Conservation (phyloP, 2,888 invertebrate species). For the Noctua janthe region DNA sequence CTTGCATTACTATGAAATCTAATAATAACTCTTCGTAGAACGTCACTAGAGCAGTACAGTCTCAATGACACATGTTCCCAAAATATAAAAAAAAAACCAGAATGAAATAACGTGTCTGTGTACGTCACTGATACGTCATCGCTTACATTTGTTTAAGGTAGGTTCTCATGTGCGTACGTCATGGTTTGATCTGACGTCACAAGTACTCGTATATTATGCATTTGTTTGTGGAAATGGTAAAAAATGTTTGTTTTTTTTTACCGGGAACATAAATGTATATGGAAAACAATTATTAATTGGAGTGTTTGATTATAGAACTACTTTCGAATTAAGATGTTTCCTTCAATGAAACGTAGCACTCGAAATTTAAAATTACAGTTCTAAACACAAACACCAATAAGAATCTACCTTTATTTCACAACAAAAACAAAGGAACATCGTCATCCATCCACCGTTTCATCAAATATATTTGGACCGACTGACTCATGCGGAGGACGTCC, state of each 20-base stretch:
- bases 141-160: slow-evolving; percentile 11
- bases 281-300: too few relatives aligned
- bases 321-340: background rate
- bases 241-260: background rate
- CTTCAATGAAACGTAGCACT: background rate
- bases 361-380: background rate
- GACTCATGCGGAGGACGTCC: slow-evolving; percentile 29
- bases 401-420: slow-evolving; percentile 19
- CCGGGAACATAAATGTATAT: too few relatives aligned
- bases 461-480: slow-evolving; percentile 8
- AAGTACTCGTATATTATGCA: too few relatives aligned
- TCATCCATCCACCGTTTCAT: background rate
- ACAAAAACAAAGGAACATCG: background rate
- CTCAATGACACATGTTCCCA: slow-evolving; percentile 13
- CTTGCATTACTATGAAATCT: slow-evolving; percentile 13
- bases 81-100: slow-evolving; percentile 33
- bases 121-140: slow-evolving; percentile 25
- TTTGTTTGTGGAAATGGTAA: background rate
- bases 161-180: background rate
- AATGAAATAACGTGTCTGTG: slow-evolving; percentile 13
- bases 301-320: background rate
- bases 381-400: background rate
- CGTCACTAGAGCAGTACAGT: slow-evolving; percentile 4
- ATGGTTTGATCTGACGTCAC: slow-evolving; percentile 15
- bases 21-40: slow-evolving; percentile 17